phyloP scores from a whole-genome alignment of 2,888 invertebrate genomes.

The Elmis aenea region DNA sequence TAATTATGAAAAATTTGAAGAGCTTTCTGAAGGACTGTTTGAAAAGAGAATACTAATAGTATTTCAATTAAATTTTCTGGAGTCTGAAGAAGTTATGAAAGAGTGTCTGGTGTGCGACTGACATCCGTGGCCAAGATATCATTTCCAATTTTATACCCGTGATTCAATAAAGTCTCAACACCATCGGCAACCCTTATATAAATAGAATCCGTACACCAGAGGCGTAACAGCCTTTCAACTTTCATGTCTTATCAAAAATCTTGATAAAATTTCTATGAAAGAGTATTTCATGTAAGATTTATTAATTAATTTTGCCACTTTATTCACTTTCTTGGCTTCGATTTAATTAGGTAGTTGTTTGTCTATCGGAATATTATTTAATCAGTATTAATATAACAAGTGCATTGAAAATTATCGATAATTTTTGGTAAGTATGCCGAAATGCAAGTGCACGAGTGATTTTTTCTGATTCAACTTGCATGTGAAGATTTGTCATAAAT shows the following conservation, averaged over 20 bases:
- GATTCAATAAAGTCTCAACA: conserved; percentile 45
- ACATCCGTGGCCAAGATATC: conserved; percentile 43
- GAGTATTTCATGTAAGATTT: no score
- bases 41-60: conserved; percentile 43
- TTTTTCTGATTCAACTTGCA: no score
- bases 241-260: conserved; percentile 1
- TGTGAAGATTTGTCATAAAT: no score
- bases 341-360: no score
- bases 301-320: no score
- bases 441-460: no score
- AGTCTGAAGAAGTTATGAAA: conserved; percentile 39
- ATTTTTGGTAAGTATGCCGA: no score
- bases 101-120: conserved; percentile 41
- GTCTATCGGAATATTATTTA: no score
- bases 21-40: conserved; percentile 32
- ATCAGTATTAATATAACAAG: no score
- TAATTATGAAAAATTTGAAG: conserved; percentile 40
- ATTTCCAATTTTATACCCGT: conserved; percentile 44
- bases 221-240: conserved; percentile 8
- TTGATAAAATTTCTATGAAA: no score
- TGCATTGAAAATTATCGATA: no score
- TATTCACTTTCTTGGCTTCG: no score
- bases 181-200: conserved; percentile 44
- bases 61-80: conserved; percentile 43
- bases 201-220: conserved; percentile 23